Evolutionary conservation across 2,113 vertebrate species (phyloP).

Genomic region (Microcebus murinus): DNA sequence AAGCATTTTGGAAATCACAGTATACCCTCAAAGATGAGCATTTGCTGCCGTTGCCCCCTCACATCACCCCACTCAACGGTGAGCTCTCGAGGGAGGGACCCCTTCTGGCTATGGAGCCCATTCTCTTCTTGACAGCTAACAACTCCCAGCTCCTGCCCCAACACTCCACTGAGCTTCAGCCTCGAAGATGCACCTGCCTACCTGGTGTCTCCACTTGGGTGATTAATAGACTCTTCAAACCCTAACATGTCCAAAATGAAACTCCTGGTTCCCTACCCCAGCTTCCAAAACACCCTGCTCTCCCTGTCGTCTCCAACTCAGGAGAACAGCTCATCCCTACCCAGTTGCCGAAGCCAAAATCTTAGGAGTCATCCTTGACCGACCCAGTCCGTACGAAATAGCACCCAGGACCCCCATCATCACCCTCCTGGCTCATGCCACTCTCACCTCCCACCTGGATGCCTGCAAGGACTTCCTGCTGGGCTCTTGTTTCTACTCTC

Average conservation of each 20-base stretch:
- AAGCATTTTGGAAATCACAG: background rate
- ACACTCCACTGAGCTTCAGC: background rate
- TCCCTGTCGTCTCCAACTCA: background rate
- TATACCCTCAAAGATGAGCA: background rate
- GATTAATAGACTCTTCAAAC: background rate
- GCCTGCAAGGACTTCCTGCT: background rate
- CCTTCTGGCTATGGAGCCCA: background rate
- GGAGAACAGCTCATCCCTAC: background rate
- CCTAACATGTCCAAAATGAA: background rate
- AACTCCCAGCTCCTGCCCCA: background rate
- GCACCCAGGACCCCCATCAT: background rate
- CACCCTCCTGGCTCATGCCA: background rate
- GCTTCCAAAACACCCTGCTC: background rate
- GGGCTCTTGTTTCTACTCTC: background rate
- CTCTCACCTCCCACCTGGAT: background rate
- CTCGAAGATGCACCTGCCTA: background rate
- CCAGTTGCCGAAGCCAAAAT: background rate
- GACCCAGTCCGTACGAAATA: background rate
- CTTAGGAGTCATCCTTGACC: background rate
- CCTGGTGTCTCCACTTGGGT: background rate
- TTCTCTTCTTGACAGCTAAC: background rate
- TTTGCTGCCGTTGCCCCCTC: background rate
- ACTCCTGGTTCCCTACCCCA: background rate
- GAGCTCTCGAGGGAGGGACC: background rate
- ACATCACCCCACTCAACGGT: fast-evolving